These are phyloP conservation scores for Creontiades dilutus DNA, from an alignment of 2,888 invertebrate species.

Conservation along the genomic window DNA sequence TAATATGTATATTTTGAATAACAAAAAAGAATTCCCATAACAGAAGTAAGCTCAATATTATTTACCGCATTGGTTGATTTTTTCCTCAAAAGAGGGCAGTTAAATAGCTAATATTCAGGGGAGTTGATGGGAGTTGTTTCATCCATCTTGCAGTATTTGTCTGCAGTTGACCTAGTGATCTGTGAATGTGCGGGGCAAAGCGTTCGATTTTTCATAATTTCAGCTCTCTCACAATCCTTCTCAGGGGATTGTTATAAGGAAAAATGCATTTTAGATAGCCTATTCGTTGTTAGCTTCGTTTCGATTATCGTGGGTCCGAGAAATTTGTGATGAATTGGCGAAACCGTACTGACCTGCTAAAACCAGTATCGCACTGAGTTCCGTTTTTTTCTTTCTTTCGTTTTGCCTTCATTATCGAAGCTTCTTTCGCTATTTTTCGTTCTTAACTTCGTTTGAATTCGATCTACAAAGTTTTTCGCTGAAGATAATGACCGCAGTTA, in stretches of 20 bases:
- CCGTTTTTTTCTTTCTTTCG: not conserved
- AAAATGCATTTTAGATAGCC: not conserved
- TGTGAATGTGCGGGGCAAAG: not conserved
- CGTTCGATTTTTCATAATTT: not conserved
- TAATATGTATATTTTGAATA: too few relatives aligned
- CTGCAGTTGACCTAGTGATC: conserved; percentile 50
- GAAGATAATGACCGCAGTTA: conserved; percentile 80
- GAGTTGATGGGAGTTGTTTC: not conserved
- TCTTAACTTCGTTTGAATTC: not conserved
- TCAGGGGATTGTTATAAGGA: not conserved
- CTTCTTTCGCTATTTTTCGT: not conserved
- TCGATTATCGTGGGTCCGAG: not conserved
- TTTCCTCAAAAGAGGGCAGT: not conserved
- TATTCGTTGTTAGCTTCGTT: not conserved
- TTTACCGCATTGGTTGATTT: not conserved
- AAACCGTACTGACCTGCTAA: not conserved
- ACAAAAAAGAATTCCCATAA: too few relatives aligned
- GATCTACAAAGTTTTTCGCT: not conserved
- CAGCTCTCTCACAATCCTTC: not conserved
- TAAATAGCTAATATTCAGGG: not conserved
- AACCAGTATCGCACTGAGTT: not conserved
- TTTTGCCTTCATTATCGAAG: not conserved
- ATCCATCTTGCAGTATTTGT: conserved; percentile 50
- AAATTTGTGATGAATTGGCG: conserved; percentile 11
- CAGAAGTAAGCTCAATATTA: not conserved